Evolutionary conservation across 2,888 invertebrate genomes (phyloP).

Genomic region (Apotomis turbidana): DNA sequence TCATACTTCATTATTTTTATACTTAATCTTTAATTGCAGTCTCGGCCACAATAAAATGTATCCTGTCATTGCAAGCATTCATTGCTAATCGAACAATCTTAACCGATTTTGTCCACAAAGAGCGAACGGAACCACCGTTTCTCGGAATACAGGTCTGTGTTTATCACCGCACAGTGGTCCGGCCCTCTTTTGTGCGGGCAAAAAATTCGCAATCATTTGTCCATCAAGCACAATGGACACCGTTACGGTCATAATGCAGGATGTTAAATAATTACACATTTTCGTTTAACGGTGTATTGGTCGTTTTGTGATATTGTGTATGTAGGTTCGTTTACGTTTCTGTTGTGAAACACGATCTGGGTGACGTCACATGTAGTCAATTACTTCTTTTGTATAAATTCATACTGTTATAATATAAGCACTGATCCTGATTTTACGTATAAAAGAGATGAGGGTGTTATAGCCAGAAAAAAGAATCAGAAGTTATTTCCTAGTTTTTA

Average conservation of each 20-base stretch:
- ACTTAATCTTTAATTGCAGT: too few species aligned
- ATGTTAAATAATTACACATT: conserved; percentile 46
- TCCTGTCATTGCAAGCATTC: background rate
- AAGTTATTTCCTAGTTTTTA: too few species aligned
- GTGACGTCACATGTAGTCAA: background rate
- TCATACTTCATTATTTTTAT: too few species aligned
- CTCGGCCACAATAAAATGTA: background rate
- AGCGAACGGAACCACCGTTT: background rate
- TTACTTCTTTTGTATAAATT: too few species aligned
- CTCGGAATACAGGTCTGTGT: conserved; percentile 7
- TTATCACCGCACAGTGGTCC: conserved; percentile 30
- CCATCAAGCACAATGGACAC: conserved; percentile 45
- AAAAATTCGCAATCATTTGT: conserved; percentile 46
- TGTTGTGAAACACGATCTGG: background rate
- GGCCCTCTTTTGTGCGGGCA: conserved; percentile 37
- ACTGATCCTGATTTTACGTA: too few species aligned
- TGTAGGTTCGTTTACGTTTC: conserved; percentile 12
- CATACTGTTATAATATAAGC: too few species aligned
- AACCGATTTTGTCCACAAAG: background rate
- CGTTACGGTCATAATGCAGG: conserved; percentile 42
- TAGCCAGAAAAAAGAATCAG: too few species aligned
- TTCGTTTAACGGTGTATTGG: conserved; percentile 42
- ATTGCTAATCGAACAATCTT: background rate
- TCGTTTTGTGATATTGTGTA: conserved; percentile 20
- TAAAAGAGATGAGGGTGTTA: too few species aligned